Conservation (phyloP, 2,888 invertebrate genomes). For the Pardosa pseudoannulata region DNA sequence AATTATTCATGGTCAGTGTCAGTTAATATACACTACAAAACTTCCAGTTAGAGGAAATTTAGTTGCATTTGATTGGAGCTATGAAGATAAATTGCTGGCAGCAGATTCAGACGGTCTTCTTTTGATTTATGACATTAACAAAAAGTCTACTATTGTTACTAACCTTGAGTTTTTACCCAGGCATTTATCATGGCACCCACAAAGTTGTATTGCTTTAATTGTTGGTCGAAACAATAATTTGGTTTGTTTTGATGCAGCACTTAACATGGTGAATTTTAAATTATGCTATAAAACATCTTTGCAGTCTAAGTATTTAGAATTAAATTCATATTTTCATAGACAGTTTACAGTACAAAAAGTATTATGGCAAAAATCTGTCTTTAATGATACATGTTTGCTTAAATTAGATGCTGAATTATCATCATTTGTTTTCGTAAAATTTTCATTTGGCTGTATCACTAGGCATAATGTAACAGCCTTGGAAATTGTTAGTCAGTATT, state of each 20-base stretch:
- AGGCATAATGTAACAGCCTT: slow-evolving; percentile 81
- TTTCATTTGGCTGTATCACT: slow-evolving; percentile 77
- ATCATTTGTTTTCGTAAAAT: slow-evolving; percentile 76
- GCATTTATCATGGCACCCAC: slow-evolving; percentile 85
- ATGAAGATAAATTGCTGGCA: slow-evolving; percentile 85
- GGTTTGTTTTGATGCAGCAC: slow-evolving; percentile 86
- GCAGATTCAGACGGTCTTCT: slow-evolving; percentile 92
- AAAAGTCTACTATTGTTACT: slow-evolving; percentile 85
- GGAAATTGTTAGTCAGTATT: slow-evolving; percentile 82
- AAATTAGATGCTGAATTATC: slow-evolving; percentile 81
- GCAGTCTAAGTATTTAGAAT: slow-evolving; percentile 82
- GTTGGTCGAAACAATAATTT: slow-evolving; percentile 85
- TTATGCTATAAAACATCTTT: slow-evolving; percentile 83
- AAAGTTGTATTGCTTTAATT: slow-evolving; percentile 83
- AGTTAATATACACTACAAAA: slow-evolving; percentile 83
- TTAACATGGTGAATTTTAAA: slow-evolving; percentile 84
- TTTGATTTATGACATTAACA: slow-evolving; percentile 86
- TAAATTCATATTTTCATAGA: slow-evolving; percentile 81
- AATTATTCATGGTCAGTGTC: slow-evolving; percentile 77
- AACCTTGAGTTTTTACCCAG: slow-evolving; percentile 88
- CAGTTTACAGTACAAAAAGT: slow-evolving; percentile 81
- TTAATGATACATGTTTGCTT: slow-evolving; percentile 76
- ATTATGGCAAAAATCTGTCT: slow-evolving; percentile 80
- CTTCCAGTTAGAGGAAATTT: slow-evolving; percentile 85
- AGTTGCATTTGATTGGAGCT: slow-evolving; percentile 82